A percentile compares a stretch with the other conserved stretches of the same genome.
phyloP scores from a whole-genome alignment of 92 coral and sea anemone species.

The Galaxea fascicularis region DNA sequence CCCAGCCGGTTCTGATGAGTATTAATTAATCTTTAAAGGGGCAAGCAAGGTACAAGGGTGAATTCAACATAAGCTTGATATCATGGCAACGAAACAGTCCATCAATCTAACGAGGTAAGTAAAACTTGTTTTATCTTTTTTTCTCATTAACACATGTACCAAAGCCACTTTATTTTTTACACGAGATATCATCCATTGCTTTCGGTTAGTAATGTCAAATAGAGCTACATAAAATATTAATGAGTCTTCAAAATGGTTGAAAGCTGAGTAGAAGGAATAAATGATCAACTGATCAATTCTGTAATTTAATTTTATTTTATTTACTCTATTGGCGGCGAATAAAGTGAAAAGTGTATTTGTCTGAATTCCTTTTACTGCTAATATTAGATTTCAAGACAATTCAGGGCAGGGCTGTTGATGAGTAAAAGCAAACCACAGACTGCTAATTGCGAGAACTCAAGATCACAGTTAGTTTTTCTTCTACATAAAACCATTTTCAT shows the following conservation, averaged over 20 bases:
- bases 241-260: background rate
- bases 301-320: too few relatives aligned
- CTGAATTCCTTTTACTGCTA: background rate
- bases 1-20: background rate
- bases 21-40: background rate
- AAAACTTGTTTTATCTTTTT: too few relatives aligned
- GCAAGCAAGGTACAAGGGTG: too few relatives aligned
- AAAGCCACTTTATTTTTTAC: background rate
- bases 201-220: background rate
- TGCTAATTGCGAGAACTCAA: too few relatives aligned
- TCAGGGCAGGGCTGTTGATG: background rate
- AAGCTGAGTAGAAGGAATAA: background rate
- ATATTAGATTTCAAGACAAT: background rate
- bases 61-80: background rate
- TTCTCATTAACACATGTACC: background rate
- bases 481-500: too few relatives aligned
- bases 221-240: too few relatives aligned
- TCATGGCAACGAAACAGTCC: background rate
- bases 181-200: background rate
- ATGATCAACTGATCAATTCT: too few relatives aligned
- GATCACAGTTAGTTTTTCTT: too few relatives aligned
- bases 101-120: slow-evolving; percentile 9
- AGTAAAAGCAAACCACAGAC: too few relatives aligned
- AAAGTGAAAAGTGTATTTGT: background rate
- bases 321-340: background rate